Conservation (phyloP, 2,797 vertebrate genomes). For the Hypotaenidia philippensis region DNA sequence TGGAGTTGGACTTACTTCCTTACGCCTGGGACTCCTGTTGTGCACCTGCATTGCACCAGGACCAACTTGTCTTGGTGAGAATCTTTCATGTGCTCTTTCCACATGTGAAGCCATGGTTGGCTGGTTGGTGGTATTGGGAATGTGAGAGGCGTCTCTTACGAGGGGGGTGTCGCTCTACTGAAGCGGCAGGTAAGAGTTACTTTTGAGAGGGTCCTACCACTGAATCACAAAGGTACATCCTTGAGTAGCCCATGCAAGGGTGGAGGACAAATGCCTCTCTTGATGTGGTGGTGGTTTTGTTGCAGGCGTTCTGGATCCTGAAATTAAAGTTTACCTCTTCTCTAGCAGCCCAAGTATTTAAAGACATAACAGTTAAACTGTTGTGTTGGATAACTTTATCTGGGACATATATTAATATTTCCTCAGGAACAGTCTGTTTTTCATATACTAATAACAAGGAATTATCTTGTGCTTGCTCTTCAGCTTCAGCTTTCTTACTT, state of each 20-base stretch:
- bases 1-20: neutral
- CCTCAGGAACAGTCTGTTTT: neutral
- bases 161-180: neutral
- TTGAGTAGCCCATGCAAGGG: neutral
- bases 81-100: neutral
- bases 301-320: neutral
- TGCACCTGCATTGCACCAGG: neutral
- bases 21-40: neutral
- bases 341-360: neutral
- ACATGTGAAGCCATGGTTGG: neutral
- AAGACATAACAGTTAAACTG: neutral
- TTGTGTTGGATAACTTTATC: neutral
- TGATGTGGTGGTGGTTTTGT: neutral
- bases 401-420: neutral
- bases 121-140: neutral
- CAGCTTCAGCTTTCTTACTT: neutral
- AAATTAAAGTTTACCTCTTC: neutral
- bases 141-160: neutral
- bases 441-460: neutral
- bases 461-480: neutral
- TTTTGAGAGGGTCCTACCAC: neutral
- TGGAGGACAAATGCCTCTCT: fast-evolving
- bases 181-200: neutral
- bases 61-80: neutral
- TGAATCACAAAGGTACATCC: neutral